Evolutionary conservation across 2,888 invertebrate genomes (phyloP).

Genomic region (Phyto melanocephala): DNA sequence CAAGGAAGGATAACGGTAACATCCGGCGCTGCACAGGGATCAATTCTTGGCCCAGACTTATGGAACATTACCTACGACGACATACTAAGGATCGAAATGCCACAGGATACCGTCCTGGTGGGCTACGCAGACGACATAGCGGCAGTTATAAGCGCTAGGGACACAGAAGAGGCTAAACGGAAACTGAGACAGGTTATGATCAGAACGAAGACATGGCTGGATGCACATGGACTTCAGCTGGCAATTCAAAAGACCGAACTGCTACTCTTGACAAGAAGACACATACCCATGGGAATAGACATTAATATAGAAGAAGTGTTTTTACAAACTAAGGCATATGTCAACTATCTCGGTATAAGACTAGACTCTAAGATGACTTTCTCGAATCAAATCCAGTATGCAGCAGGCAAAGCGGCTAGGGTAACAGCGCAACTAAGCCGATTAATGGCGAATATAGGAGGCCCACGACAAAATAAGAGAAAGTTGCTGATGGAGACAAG

Average conservation of each 20-base stretch:
- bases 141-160: background rate
- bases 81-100: slow-evolving; percentile 3
- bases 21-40: slow-evolving; percentile 41
- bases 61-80: slow-evolving; percentile 48
- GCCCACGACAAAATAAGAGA: background rate
- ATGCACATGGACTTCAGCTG: background rate
- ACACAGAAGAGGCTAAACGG: background rate
- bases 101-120: background rate
- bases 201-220: background rate
- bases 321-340: background rate
- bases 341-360: too few species aligned
- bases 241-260: background rate
- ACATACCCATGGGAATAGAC: background rate
- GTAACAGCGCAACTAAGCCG: background rate
- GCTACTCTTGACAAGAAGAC: background rate
- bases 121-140: background rate
- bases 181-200: too few species aligned
- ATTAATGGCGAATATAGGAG: background rate
- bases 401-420: background rate
- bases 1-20: background rate
- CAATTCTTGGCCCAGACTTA: slow-evolving; percentile 27
- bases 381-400: background rate
- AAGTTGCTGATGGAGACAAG: background rate
- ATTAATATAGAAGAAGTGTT: background rate
- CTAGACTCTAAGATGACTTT: background rate